phyloP scores from a whole-genome alignment of 2,797 vertebrate species.

The Hylomyscus alleni region DNA sequence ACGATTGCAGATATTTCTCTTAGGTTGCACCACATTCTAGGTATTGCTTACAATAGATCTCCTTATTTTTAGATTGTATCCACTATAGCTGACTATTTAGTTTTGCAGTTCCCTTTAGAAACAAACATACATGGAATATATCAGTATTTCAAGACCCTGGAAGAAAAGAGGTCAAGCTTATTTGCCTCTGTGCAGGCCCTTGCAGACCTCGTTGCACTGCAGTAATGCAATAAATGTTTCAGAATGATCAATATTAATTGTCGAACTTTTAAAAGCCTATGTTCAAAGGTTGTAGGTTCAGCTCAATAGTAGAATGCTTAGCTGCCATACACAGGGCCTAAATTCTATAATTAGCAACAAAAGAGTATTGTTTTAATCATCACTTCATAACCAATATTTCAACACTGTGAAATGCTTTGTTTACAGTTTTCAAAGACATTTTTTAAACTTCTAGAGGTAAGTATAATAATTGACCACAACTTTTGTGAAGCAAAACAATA shows the following conservation, averaged over 20 bases:
- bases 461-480: not conserved
- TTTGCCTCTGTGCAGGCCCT: not conserved
- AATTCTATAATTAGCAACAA: not conserved
- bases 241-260: not conserved
- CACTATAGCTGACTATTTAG: not conserved
- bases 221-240: not conserved
- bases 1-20: not conserved
- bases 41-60: not conserved
- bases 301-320: not conserved
- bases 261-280: not conserved
- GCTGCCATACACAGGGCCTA: too few species aligned
- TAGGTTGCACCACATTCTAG: accelerated
- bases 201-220: not conserved
- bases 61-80: not conserved
- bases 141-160: not conserved
- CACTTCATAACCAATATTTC: not conserved
- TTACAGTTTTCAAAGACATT: not conserved
- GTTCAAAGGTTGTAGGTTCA: not conserved
- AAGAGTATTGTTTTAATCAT: not conserved
- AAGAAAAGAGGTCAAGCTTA: not conserved
- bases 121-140: not conserved
- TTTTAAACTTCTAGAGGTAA: not conserved
- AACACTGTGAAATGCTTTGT: not conserved
- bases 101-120: not conserved
- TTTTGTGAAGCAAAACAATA: not conserved